Conservation (phyloP, 2,113 vertebrate genomes). For the Rhinolophus ferrumequinum region DNA sequence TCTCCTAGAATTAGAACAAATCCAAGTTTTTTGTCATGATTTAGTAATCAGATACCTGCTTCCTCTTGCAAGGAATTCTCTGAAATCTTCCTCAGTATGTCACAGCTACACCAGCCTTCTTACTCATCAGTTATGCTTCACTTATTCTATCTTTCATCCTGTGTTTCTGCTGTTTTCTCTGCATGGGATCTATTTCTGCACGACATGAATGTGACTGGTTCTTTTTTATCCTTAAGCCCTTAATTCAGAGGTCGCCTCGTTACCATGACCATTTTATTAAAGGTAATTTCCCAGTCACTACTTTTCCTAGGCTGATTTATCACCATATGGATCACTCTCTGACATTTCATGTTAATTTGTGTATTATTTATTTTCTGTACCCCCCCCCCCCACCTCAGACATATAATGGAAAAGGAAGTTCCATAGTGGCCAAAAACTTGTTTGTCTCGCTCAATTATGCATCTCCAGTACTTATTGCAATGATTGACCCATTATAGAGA, state of each 20-base stretch:
- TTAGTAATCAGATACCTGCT: background rate
- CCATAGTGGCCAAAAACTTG: background rate
- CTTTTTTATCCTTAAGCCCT: background rate
- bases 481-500: background rate
- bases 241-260: background rate
- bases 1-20: background rate
- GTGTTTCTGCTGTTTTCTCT: background rate
- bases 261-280: background rate
- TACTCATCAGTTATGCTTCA: accelerated
- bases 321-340: background rate
- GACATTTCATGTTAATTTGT: background rate
- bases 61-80: background rate
- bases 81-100: accelerated
- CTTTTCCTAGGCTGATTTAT: background rate
- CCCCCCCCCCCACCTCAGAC: background rate
- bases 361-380: background rate
- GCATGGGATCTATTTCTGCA: background rate
- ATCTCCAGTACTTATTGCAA: background rate
- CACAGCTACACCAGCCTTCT: background rate
- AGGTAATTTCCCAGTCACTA: background rate
- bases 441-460: background rate
- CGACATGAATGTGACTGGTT: background rate
- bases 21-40: background rate
- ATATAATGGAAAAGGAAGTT: background rate
- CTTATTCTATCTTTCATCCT: background rate